A percentile compares a stretch with the other conserved stretches of the same genome.
Evolutionary conservation across 2,113 vertebrate genomes (phyloP).

Genomic region (Pithys albifrons): DNA sequence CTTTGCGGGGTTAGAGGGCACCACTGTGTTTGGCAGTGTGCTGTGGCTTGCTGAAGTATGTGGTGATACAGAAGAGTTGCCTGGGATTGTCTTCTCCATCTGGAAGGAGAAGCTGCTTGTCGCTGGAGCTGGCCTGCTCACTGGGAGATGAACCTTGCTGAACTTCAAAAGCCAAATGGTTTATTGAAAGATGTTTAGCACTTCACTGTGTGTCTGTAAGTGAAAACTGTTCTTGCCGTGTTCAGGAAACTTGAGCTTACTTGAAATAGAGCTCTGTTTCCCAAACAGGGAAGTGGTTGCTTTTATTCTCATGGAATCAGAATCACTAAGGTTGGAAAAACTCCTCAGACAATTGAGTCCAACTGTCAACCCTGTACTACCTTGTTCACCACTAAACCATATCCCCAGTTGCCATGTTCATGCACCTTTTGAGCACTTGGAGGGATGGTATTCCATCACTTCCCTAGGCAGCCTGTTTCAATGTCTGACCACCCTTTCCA

Average conservation of each 20-base stretch:
- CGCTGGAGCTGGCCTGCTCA: background rate
- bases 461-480: background rate
- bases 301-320: background rate
- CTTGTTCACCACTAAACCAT: background rate
- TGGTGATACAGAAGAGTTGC: background rate
- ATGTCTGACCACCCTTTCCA: background rate
- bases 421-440: background rate
- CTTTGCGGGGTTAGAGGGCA: background rate
- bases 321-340: background rate
- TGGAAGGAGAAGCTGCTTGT: background rate
- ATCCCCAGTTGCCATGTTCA: background rate
- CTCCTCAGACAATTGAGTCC: background rate
- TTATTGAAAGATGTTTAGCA: background rate
- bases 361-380: background rate
- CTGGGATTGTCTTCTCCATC: background rate
- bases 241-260: background rate
- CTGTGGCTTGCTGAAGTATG: rapidly evolving
- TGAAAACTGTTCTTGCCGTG: background rate
- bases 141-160: background rate
- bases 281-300: background rate
- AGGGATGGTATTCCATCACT: background rate
- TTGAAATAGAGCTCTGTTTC: background rate
- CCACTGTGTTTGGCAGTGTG: rapidly evolving
- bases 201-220: background rate
- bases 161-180: background rate